Base-by-base conservation (phyloP, 2,888 invertebrate genomes). In the Lasioglossum oenotherae region DNA sequence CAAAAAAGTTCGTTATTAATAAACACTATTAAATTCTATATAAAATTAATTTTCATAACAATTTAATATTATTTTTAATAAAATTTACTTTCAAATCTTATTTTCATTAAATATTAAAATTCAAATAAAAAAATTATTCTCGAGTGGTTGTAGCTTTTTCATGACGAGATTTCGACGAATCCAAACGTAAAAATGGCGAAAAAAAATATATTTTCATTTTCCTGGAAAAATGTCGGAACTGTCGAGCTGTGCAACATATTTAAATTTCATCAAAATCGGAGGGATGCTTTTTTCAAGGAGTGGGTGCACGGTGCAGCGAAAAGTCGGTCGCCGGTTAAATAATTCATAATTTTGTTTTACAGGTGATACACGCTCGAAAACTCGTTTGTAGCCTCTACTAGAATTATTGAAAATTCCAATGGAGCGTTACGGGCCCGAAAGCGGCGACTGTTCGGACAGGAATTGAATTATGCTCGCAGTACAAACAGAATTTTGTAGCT, bases 331-430 rank as follows among this genome's bases (percentile, higher is more conserved):
- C 3, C 12, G 27, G 14, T 64, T 64, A 64, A 64, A 64, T 31
- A 64, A 31, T 64, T 64, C 64, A 64, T 64, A 64, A 31, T 64
- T 64, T 64, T 31, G 31, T 64, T 64, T 64, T 31, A 31, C 31
- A 27, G 5, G 64, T 64, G 64, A 31, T 64, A 31, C 64, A 31
- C 64, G 64, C 64, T 64, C 27, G 64, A 64, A 64, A 64, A 64
- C 64, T 64, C 64, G 64, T 64, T 16, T 4, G 31, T 16, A 16
- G 31, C 12, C 31, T 64, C 6, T 0, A 31, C 64, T 64, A 31
- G 31, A 12, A 64, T 27, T 64, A 64, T 31, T 64, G 64, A 64
- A 64, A 64, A 64, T 27, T 64, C 27, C 31, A 31, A 64, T 64
- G 64, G 64, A 16, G 64, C 64, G 64, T 64, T 31, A 64, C 31